These are phyloP conservation scores for Nannoperca obscura DNA, from an alignment of 2,797 vertebrate species.

Conservation along the genomic window DNA sequence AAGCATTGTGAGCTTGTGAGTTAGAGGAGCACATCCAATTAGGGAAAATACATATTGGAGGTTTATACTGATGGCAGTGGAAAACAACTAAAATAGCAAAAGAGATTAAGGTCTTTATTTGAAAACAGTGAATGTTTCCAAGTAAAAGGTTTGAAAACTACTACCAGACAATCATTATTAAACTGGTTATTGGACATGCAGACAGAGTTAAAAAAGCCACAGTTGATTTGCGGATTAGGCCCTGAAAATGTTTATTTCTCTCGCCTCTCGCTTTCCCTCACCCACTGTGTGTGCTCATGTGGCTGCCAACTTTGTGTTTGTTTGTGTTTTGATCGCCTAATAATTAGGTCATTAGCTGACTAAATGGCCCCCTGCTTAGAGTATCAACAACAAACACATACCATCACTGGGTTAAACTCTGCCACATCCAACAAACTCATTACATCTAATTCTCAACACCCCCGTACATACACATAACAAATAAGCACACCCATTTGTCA, in stretches of 20 bases:
- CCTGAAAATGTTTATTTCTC: conserved; percentile 41
- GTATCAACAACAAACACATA: conserved; percentile 59
- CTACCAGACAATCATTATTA: conserved; percentile 55
- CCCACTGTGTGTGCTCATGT: conserved; percentile 13
- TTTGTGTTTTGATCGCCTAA: conserved; percentile 34
- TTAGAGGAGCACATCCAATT: conserved; percentile 73
- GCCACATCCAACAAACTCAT: conserved; percentile 60
- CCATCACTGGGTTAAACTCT: conserved; percentile 28
- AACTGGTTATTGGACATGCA: conserved; percentile 48
- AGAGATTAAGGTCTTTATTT: conserved; percentile 55
- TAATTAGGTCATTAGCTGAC: conserved; percentile 58
- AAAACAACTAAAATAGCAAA: conserved; percentile 76
- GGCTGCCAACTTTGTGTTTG: conserved; percentile 23
- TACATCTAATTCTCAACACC: conserved; percentile 64
- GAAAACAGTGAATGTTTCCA: conserved; percentile 61
- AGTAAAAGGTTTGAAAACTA: conserved; percentile 50
- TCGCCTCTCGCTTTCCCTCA: conserved; percentile 26
- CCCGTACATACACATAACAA: conserved; percentile 60
- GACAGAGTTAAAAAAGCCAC: conserved; percentile 41
- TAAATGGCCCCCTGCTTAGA: conserved; percentile 33
- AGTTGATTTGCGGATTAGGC: conserved; percentile 40
- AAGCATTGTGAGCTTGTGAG: conserved; percentile 59
- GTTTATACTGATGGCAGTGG: conserved; percentile 72
- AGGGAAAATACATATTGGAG: conserved; percentile 72
- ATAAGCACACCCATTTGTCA: conserved; percentile 63